These are phyloP conservation scores for Blastomussa wellsi DNA, from an alignment of 92 coral and sea anemone genomes.

Conservation along the genomic window DNA sequence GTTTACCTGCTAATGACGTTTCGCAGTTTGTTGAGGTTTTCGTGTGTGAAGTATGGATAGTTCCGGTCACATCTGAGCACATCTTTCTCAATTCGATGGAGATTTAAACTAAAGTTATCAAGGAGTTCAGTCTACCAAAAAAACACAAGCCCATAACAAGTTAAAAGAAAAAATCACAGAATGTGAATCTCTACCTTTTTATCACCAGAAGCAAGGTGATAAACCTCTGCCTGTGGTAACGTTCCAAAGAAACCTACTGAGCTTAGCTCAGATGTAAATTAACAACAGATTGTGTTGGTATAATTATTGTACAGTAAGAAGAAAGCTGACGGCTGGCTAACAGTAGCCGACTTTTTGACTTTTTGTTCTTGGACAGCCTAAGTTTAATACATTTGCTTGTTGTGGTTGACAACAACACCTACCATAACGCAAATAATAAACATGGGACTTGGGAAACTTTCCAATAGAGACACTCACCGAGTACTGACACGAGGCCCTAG, in stretches of 20 bases:
- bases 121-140: conserved; percentile 75
- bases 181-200: background rate
- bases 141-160: background rate
- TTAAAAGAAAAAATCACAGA: background rate
- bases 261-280: too few species aligned
- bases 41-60: conserved; percentile 85
- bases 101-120: conserved; percentile 87
- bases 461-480: conserved; percentile 58
- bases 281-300: background rate
- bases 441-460: too few species aligned
- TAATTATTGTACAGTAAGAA: background rate
- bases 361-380: background rate
- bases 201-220: background rate
- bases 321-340: background rate
- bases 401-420: background rate
- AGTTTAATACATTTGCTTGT: background rate
- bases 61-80: conserved; percentile 94
- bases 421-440: too few species aligned
- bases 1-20: conserved; percentile 95
- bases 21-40: conserved; percentile 89
- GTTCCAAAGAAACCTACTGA: too few species aligned
- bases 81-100: conserved; percentile 98
- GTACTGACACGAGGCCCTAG: conserved; percentile 74
- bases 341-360: background rate
- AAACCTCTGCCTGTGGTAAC: too few species aligned